A percentile compares a stretch with the other conserved stretches of the same genome.
phyloP scores from a whole-genome alignment of 1,140 invertebrate genomes.

The Magallana angulata region DNA sequence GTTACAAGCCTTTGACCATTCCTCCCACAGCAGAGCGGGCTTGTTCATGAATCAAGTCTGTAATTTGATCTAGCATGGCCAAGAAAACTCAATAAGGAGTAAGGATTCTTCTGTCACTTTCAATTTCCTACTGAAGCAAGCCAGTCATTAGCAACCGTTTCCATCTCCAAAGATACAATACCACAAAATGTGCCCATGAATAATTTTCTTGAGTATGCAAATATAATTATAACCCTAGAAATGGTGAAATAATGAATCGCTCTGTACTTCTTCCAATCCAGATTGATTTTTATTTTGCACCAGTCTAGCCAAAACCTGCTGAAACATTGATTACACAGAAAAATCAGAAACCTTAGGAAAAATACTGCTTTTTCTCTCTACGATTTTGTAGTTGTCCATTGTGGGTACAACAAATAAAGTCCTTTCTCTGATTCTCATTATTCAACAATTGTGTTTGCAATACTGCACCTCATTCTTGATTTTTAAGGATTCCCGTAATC shows the following conservation, averaged over 20 bases:
- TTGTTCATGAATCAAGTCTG: conserved; percentile 5
- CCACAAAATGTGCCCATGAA: conserved; percentile 25
- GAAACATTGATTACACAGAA: conserved; percentile 28
- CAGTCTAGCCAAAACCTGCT: conserved; percentile 13
- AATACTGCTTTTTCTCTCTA: neutral
- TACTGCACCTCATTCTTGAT: neutral
- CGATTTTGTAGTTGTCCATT: neutral
- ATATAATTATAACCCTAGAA: conserved; percentile 37
- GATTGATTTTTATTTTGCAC: conserved; percentile 14
- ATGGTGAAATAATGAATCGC: conserved; percentile 34
- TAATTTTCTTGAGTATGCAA: conserved; percentile 38
- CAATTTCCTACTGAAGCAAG: conserved; percentile 28
- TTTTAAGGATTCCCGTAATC: neutral
- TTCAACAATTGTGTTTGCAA: neutral
- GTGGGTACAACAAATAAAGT: conserved; percentile 12
- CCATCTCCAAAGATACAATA: conserved; percentile 28
- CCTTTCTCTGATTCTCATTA: conserved; percentile 6
- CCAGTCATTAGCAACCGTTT: conserved; percentile 27
- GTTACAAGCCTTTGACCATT: conserved; percentile 4
- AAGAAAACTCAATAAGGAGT: conserved; percentile 15
- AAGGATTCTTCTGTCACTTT: conserved; percentile 11
- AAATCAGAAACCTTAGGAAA: conserved; percentile 7
- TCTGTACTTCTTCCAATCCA: conserved; percentile 23
- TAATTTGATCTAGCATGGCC: conserved; percentile 15
- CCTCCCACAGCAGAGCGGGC: neutral